These are phyloP conservation scores for Ifrita kowaldi DNA, from an alignment of 2,113 vertebrate species.

Conservation along the genomic window DNA sequence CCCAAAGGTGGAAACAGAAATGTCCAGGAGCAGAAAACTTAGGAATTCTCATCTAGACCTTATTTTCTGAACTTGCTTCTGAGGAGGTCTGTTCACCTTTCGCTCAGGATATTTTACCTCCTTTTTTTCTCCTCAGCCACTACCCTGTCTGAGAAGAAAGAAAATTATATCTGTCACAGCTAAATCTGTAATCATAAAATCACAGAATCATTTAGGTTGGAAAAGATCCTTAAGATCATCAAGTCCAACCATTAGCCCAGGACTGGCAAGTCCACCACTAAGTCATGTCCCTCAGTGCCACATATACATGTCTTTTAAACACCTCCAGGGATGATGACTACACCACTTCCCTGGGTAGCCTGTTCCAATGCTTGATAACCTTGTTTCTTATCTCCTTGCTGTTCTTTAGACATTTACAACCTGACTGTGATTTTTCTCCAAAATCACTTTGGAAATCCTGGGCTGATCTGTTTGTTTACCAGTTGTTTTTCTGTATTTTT, in stretches of 20 bases:
- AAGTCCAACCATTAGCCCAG: not conserved
- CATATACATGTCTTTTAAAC: not conserved
- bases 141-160: not conserved
- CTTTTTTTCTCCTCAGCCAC: not conserved
- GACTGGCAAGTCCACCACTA: not conserved
- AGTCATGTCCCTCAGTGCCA: not conserved
- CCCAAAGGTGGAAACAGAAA: not conserved
- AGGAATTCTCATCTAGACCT: not conserved
- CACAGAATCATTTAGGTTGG: not conserved
- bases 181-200: not conserved
- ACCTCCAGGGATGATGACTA: not conserved
- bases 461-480: not conserved
- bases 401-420: not conserved
- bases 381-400: not conserved
- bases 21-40: not conserved
- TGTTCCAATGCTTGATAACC: not conserved
- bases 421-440: not conserved
- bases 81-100: not conserved
- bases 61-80: not conserved
- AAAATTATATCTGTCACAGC: not conserved
- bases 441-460: not conserved
- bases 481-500: not conserved
- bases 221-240: not conserved
- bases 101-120: not conserved
- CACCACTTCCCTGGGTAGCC: not conserved